Evolutionary conservation across 1,140 invertebrate genomes (phyloP).

Genomic region (Bombus waltoni): DNA sequence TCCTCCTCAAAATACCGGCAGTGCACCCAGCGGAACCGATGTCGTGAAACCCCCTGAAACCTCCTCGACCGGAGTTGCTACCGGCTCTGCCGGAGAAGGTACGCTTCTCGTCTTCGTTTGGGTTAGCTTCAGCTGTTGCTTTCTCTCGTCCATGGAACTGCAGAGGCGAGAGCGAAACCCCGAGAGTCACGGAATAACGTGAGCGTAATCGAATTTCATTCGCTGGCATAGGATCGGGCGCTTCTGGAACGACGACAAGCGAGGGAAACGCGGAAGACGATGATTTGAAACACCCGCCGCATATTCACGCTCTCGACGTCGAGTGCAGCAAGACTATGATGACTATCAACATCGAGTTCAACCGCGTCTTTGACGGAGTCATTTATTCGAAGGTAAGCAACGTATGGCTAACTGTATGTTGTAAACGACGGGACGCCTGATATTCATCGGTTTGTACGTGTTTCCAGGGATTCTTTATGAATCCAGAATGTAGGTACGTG

Average conservation of each 20-base stretch:
- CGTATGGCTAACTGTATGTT: neutral
- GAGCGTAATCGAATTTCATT: neutral
- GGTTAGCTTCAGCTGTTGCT: neutral
- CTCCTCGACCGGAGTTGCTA: neutral
- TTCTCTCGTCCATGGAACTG: neutral
- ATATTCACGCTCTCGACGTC: constrained; percentile 90
- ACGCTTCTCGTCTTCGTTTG: neutral
- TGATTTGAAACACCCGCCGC: constrained; percentile 86
- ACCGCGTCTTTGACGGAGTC: constrained; percentile 89
- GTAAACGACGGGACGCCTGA: too few relatives aligned
- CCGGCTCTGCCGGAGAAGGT: neutral
- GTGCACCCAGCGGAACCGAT: neutral
- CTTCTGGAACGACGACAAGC: neutral
- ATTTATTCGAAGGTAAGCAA: constrained; percentile 89
- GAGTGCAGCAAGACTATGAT: constrained; percentile 92
- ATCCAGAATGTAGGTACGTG: constrained; percentile 89
- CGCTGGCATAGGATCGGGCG: neutral
- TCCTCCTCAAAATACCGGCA: neutral
- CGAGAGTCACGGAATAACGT: neutral
- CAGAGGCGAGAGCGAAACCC: too few relatives aligned
- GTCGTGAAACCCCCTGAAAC: neutral
- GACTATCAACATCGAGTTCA: constrained; percentile 92
- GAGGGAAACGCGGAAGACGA: constrained; percentile 71
- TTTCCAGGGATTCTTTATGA: constrained; percentile 86
- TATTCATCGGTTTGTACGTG: neutral